Conservation (phyloP, 2,888 invertebrate genomes). For the Hartigia nigra region DNA sequence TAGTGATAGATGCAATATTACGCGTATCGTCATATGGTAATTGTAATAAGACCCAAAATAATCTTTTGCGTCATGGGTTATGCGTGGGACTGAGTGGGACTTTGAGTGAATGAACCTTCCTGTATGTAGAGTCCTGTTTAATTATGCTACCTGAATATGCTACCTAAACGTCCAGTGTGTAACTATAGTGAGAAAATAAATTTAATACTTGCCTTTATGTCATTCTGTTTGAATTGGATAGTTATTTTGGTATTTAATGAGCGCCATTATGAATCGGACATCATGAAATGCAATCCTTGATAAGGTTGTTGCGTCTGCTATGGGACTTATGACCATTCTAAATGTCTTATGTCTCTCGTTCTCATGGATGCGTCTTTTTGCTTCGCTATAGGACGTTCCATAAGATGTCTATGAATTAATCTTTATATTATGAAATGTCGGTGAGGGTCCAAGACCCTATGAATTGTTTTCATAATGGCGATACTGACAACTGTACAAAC, state of each 20-base stretch:
- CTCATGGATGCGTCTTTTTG: not conserved
- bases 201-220: not conserved
- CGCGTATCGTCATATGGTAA: not conserved
- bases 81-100: not conserved
- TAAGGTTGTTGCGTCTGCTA: not conserved
- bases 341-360: not conserved
- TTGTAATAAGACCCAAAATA: not conserved
- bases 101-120: not conserved
- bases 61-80: not conserved
- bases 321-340: not conserved
- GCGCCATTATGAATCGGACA: not conserved
- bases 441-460: not conserved
- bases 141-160: not conserved
- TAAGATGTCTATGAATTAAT: not conserved
- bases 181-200: not conserved
- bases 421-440: not conserved
- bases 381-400: not conserved
- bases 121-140: not conserved
- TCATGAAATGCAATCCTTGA: not conserved
- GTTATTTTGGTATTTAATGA: not conserved
- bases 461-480: not conserved
- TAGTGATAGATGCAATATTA: not conserved
- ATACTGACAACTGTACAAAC: not conserved
- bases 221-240: not conserved
- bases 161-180: not conserved